Evolutionary conservation across 2,113 vertebrate genomes (phyloP).

Genomic region (Columba livia): DNA sequence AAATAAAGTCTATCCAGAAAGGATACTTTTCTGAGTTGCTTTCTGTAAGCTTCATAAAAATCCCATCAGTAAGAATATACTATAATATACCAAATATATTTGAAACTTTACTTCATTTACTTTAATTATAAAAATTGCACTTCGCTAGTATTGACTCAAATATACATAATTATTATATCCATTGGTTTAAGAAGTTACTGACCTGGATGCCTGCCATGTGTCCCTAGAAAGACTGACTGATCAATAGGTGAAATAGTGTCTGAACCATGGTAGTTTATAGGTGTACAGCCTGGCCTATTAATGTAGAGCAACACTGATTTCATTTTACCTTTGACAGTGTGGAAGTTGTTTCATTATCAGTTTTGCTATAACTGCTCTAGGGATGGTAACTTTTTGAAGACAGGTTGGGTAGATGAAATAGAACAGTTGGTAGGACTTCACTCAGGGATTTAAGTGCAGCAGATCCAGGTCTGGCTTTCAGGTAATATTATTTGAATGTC

Average conservation of each 20-base stretch:
- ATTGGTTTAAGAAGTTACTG: background rate
- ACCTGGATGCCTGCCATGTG: background rate
- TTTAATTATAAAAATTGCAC: background rate
- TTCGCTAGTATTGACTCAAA: background rate
- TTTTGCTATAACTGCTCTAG: background rate
- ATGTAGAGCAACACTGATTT: background rate
- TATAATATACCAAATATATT: background rate
- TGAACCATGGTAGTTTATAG: background rate
- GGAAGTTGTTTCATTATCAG: background rate
- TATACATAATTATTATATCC: background rate
- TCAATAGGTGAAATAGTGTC: background rate
- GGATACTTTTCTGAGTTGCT: background rate
- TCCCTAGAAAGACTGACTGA: background rate
- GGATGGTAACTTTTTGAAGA: background rate
- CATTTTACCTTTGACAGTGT: background rate
- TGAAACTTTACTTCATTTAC: background rate
- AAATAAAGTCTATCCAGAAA: background rate
- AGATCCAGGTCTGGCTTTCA: background rate
- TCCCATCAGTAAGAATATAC: background rate
- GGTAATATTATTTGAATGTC: background rate
- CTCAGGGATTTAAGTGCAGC: background rate
- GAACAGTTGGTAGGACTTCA: background rate
- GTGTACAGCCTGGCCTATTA: background rate
- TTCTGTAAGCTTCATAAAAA: background rate
- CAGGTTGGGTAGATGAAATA: background rate